Evolutionary conservation across 1,140 invertebrate genomes (phyloP), one percentile per base, ranked within the genome.

Genomic region (Triops longicaudatus): DNA sequence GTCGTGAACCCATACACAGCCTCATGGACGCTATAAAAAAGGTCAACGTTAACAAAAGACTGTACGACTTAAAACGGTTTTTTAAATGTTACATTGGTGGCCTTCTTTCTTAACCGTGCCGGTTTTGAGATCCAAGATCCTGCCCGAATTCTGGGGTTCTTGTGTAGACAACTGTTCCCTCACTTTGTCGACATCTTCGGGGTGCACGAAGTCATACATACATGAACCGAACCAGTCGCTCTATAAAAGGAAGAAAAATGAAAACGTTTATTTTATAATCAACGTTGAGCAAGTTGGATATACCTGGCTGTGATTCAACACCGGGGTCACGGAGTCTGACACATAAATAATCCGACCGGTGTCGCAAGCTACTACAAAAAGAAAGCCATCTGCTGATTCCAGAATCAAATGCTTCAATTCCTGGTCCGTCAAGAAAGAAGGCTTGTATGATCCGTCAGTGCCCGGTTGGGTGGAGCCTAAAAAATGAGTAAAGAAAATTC

Each of bases 21-120:
- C 98, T 88, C 91, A 98, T 97, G 1, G 96, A 97, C 43, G 97
- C 93, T 95, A 83, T 22, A 81, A 79, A 78, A 74, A 50, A 76
- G 78, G 80, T 4, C 1, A 78, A 50, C 11, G 26, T 50, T 41
- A 10, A 72, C 17, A 42, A 75, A 78, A n/a, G 11, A 73, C n/a
- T n/a, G n/a, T n/a, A 77, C 71, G 77, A 78, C 3, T 26, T 41
- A 14, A 26, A 1, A 77, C 26, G 22, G 6, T 27, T 26, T 42
- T 26, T 26, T 44, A 27, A 63, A 86, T 90, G n/a, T 91, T 86
- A 93, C 92, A 94, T 86, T 98, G 96, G 85, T 98, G 95, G 1
- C 96, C 96, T 85, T 99, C 98, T 85, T 98, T 98, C 83, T 99
- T 99, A 0, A 99, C 96, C 10, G 97, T 99, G 73, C 97, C 97